A percentile compares a stretch with the other conserved stretches of the same genome.
Evolutionary conservation across 2,888 invertebrate genomes (phyloP).

Genomic region (Acanthosoma haemorrhoidale): DNA sequence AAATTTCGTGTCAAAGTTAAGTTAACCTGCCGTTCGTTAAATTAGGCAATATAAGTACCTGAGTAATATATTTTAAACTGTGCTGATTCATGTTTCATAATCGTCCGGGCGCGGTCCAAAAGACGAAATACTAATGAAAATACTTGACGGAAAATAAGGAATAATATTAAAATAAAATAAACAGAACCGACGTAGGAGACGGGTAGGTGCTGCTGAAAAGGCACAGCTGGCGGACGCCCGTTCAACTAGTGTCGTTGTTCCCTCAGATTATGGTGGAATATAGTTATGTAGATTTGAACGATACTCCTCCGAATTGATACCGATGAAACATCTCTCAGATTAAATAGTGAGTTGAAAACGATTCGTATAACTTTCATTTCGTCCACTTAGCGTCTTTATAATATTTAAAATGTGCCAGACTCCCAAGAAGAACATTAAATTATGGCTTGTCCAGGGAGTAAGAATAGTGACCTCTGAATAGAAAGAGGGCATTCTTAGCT

Average conservation of each 20-base stretch:
- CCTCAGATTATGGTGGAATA: slow-evolving; percentile 30
- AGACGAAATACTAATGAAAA: not conserved
- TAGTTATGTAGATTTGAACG: slow-evolving; percentile 21
- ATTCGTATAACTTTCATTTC: not conserved
- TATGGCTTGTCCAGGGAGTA: slow-evolving; percentile 13
- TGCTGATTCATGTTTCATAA: slow-evolving; percentile 19
- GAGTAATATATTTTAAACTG: slow-evolving; percentile 5
- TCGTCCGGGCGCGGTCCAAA: not conserved
- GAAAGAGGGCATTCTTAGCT: slow-evolving; percentile 25
- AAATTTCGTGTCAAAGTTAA: not conserved
- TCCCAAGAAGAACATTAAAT: slow-evolving; percentile 11
- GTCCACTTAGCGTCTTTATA: not conserved
- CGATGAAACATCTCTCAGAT: not conserved
- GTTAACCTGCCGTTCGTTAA: not conserved
- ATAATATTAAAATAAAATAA: slow-evolving; percentile 14
- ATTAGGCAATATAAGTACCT: not conserved
- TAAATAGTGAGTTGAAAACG: slow-evolving; percentile 11
- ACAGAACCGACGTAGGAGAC: not conserved
- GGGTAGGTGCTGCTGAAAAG: slow-evolving; percentile 10
- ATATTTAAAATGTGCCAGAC: slow-evolving; percentile 8
- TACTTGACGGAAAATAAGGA: not conserved
- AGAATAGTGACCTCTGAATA: slow-evolving; percentile 26
- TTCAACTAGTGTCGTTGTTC: slow-evolving; percentile 21
- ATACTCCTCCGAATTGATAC: slow-evolving; percentile 6
- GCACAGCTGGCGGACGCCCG: not conserved